phyloP scores from a whole-genome alignment of 2,113 vertebrate species.

The Hiodon tergisus region DNA sequence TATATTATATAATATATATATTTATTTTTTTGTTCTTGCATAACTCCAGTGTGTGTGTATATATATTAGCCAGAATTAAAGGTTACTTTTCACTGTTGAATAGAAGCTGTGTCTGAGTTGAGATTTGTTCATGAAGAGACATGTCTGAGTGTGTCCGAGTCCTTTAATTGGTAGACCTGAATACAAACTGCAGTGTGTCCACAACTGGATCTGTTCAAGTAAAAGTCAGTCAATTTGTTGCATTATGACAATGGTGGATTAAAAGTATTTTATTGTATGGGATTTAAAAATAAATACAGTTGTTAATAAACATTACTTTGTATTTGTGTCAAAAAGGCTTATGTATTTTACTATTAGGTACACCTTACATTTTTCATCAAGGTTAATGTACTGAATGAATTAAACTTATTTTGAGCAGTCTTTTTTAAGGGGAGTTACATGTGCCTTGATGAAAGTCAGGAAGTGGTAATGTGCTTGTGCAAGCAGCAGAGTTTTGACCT shows the following conservation, averaged over 20 bases:
- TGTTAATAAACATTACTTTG: neutral
- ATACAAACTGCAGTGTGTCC: too few species aligned
- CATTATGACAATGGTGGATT: neutral
- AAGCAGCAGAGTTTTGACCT: neutral
- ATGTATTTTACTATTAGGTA: constrained; percentile 49
- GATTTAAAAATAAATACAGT: neutral
- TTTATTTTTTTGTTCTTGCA: too few species aligned
- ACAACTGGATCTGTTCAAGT: too few species aligned
- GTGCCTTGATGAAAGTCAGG: neutral
- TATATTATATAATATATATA: too few species aligned
- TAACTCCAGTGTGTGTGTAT: too few species aligned
- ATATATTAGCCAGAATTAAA: too few species aligned
- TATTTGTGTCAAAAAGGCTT: constrained; percentile 23
- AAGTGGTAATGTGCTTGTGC: neutral
- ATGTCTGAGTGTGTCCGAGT: too few species aligned
- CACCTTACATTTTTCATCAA: constrained; percentile 38
- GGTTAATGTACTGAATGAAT: constrained; percentile 25
- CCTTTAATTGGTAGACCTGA: too few species aligned
- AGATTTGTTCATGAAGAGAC: too few species aligned
- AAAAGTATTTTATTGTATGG: neutral
- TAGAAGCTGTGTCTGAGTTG: too few species aligned
- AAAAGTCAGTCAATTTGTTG: too few species aligned
- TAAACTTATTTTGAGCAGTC: neutral
- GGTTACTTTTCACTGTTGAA: too few species aligned
- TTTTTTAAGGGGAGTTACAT: neutral